phyloP scores from a whole-genome alignment of 1,140 invertebrate species.

The Sipha flava region DNA sequence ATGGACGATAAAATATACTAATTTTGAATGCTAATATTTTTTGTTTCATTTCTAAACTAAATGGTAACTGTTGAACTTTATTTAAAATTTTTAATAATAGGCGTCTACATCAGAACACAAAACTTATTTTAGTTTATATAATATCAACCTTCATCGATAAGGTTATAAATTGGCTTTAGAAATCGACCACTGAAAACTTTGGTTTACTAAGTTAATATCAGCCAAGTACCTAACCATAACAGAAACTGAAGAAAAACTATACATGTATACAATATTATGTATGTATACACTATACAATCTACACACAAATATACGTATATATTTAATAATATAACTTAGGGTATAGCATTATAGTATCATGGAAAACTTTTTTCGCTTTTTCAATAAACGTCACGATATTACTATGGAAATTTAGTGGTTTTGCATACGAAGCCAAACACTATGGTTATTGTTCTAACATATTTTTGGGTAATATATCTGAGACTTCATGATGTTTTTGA shows the following conservation, averaged over 20 bases:
- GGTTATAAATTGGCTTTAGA: not conserved
- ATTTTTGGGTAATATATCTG: not conserved
- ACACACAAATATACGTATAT: not conserved
- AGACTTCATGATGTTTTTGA: not conserved
- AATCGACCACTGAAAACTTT: constrained; percentile 15
- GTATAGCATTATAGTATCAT: not conserved
- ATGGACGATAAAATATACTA: no score
- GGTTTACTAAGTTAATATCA: not conserved
- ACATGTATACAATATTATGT: not conserved
- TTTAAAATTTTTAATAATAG: not conserved
- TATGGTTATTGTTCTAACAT: not conserved
- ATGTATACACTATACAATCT: not conserved
- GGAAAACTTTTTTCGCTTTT: not conserved
- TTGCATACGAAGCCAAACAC: not conserved
- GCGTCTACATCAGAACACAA: no score
- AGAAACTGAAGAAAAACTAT: not conserved
- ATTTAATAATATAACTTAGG: not conserved
- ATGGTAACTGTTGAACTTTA: no score
- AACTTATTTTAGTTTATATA: not conserved
- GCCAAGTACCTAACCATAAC: not conserved
- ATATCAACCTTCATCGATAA: not conserved
- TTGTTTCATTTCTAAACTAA: no score
- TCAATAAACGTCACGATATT: not conserved
- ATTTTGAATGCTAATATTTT: no score
- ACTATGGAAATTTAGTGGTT: not conserved